These are phyloP conservation scores for Misgurnus mizolepis DNA, from an alignment of 2,113 vertebrate genomes.

Conservation along the genomic window DNA sequence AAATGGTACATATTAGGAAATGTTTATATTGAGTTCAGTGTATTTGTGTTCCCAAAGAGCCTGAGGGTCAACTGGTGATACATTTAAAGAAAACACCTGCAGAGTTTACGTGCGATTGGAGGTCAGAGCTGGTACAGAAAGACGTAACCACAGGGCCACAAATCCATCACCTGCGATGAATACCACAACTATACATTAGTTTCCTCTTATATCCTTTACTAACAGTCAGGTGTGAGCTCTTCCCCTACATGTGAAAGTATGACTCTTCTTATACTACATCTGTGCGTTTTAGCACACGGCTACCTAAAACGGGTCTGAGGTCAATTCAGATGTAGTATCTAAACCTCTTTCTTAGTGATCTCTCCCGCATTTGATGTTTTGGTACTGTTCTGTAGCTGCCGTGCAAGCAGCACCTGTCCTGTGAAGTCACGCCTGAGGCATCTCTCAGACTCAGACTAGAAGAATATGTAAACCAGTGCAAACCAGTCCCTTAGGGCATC, in stretches of 20 bases:
- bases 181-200: slow-evolving; percentile 2
- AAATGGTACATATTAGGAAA: too few relatives aligned
- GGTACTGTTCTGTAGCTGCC: slow-evolving; percentile 44
- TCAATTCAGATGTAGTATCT: slow-evolving; percentile 41
- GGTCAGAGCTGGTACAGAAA: slow-evolving; percentile 8
- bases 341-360: slow-evolving; percentile 38
- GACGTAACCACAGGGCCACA: not conserved
- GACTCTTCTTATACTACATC: slow-evolving; percentile 20
- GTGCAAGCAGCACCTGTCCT: slow-evolving; percentile 57
- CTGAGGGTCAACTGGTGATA: slow-evolving; percentile 27
- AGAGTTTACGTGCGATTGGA: not conserved
- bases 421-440: slow-evolving; percentile 57
- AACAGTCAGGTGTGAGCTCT: slow-evolving; percentile 44
- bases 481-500: slow-evolving; percentile 12
- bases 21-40: too few relatives aligned
- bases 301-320: slow-evolving; percentile 39
- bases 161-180: slow-evolving; percentile 15
- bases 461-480: slow-evolving; percentile 20
- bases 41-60: slow-evolving; percentile 9
- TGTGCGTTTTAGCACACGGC: slow-evolving; percentile 38
- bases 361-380: slow-evolving; percentile 53
- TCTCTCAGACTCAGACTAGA: slow-evolving; percentile 41
- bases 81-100: slow-evolving; percentile 15
- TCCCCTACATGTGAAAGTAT: slow-evolving; percentile 29
- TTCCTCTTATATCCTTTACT: slow-evolving; percentile 44